Conservation (phyloP, 2,797 vertebrate species). For the Xenops minutus region DNA sequence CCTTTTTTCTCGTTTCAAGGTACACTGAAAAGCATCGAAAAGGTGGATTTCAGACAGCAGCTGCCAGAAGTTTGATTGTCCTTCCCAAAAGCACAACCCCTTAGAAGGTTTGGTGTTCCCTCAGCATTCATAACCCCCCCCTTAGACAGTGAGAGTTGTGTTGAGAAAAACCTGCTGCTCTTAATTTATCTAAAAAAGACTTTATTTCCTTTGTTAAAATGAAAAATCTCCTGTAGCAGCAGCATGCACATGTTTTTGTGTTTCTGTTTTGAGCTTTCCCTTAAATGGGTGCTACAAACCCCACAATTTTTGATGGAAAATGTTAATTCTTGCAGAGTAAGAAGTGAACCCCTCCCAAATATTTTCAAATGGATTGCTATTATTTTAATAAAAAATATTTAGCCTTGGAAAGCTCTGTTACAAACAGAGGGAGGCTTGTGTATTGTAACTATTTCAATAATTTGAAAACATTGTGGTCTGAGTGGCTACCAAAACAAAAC, state of each 20-base stretch:
- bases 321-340: not conserved
- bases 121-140: not conserved
- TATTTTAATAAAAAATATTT: not conserved
- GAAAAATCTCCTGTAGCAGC: not conserved
- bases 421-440: not conserved
- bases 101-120: accelerated
- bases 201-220: not conserved
- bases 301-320: not conserved
- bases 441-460: not conserved
- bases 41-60: not conserved
- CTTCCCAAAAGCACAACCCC: accelerated
- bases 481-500: not conserved
- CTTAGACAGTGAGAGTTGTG: not conserved
- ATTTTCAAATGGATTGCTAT: not conserved
- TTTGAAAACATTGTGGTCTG: not conserved
- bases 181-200: not conserved
- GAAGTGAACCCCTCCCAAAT: not conserved
- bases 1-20: not conserved
- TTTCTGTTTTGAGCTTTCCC: not conserved
- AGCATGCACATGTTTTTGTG: accelerated
- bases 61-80: not conserved
- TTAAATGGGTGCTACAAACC: not conserved
- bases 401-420: not conserved
- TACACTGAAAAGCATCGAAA: accelerated
- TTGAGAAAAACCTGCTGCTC: not conserved